phyloP scores from a whole-genome alignment of 2,888 invertebrate species.

The Drosophila atripex region DNA sequence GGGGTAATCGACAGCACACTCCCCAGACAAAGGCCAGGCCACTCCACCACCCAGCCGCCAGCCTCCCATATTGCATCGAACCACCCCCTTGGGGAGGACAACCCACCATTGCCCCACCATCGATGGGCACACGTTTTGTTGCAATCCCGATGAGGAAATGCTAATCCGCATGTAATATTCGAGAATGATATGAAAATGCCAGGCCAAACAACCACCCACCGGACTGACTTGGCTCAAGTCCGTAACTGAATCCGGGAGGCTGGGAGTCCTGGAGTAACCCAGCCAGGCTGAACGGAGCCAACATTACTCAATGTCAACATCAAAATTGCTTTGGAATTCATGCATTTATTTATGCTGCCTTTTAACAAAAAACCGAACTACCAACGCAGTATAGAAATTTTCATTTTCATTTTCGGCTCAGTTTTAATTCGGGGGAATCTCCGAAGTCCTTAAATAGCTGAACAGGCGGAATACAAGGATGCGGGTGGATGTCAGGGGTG shows the following conservation, averaged over 20 bases:
- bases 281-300: slow-evolving; percentile 35
- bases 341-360: slow-evolving; percentile 63
- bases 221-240: slow-evolving; percentile 8
- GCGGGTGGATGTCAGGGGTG: slow-evolving; percentile 19
- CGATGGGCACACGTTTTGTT: slow-evolving; percentile 72
- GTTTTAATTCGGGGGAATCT: slow-evolving; percentile 64
- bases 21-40: slow-evolving; percentile 21
- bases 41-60: slow-evolving; percentile 5
- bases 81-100: slow-evolving; percentile 54
- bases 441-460: slow-evolving; percentile 66
- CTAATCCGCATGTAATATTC: slow-evolving; percentile 82
- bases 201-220: slow-evolving; percentile 75
- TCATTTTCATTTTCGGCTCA: slow-evolving; percentile 56
- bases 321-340: slow-evolving; percentile 81
- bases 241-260: slow-evolving; percentile 15
- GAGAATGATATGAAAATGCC: slow-evolving; percentile 80
- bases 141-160: slow-evolving; percentile 75
- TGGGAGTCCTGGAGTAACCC: background rate
- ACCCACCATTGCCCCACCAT: slow-evolving; percentile 27
- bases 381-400: slow-evolving; percentile 66
- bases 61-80: slow-evolving; percentile 38
- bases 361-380: slow-evolving; percentile 59
- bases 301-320: slow-evolving; percentile 80
- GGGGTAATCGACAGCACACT: slow-evolving; percentile 33
- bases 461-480: slow-evolving; percentile 16